Evolutionary conservation across 2,797 vertebrate species (phyloP).

Genomic region (Spea hammondii): DNA sequence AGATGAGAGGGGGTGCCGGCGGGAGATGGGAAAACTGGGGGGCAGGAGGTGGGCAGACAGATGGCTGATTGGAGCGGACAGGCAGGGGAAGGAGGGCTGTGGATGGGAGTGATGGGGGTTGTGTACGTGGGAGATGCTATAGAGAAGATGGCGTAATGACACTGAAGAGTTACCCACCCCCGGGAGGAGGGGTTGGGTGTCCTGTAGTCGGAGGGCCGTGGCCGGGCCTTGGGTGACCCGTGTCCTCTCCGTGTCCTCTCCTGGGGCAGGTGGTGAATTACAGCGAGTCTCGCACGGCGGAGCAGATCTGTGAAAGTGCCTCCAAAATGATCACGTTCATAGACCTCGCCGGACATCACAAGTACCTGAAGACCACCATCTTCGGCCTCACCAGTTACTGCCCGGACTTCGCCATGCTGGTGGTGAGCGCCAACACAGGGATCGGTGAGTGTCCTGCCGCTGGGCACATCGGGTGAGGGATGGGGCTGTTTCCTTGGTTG

Average conservation of each 20-base stretch:
- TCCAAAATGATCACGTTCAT: conserved; percentile 99
- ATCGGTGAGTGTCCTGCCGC: conserved; percentile 75
- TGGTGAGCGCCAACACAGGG: conserved; percentile 94
- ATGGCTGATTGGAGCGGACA: not conserved
- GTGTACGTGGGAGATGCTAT: not conserved
- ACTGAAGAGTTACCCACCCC: not conserved
- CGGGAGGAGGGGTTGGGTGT: not conserved
- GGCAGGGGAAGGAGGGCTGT: conserved; percentile 15
- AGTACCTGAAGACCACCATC: conserved; percentile 95
- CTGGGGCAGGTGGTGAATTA: conserved; percentile 89
- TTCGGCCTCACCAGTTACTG: conserved; percentile 96
- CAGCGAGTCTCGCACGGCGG: conserved; percentile 91
- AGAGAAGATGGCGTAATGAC: too few species aligned
- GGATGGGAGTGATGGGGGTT: not conserved
- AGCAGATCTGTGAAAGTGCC: conserved; percentile 95
- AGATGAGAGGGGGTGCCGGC: not conserved
- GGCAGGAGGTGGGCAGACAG: not conserved
- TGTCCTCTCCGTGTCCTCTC: not conserved
- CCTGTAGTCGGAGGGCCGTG: too few species aligned
- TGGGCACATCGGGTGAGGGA: too few species aligned
- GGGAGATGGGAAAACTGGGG: too few species aligned
- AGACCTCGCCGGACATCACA: conserved; percentile 94
- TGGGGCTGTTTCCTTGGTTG: too few species aligned
- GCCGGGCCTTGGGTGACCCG: not conserved
- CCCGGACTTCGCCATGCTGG: conserved; percentile 93